These are phyloP conservation scores for Stenolophus ochropezus DNA, from an alignment of 2,888 invertebrate species.

Conservation along the genomic window DNA sequence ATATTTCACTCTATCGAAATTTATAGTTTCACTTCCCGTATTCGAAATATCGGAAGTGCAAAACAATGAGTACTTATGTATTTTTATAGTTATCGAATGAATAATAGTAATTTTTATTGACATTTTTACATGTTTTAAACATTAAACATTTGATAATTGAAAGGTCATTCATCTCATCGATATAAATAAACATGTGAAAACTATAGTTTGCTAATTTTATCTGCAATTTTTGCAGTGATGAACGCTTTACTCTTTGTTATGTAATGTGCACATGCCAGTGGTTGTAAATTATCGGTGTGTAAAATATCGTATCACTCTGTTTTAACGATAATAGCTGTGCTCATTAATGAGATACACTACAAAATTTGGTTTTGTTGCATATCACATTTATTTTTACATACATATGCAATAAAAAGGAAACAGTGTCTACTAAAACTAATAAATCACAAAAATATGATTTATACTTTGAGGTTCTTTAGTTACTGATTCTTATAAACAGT, in stretches of 20 bases:
- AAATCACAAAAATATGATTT: too few relatives aligned
- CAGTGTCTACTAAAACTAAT: too few relatives aligned
- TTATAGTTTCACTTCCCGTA: slow-evolving; percentile 4
- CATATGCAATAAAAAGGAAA: too few relatives aligned
- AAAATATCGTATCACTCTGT: not conserved
- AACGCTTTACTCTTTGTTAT: not conserved
- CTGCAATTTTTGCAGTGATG: not conserved
- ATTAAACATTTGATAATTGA: not conserved
- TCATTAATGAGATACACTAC: not conserved
- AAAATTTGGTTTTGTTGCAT: not conserved
- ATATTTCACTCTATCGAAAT: slow-evolving; percentile 14
- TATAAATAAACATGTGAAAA: not conserved
- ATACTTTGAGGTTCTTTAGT: too few relatives aligned
- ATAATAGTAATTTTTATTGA: not conserved
- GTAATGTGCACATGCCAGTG: not conserved
- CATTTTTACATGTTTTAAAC: too few relatives aligned
- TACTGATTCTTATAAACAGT: too few relatives aligned
- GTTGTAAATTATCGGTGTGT: not conserved
- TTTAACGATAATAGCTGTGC: not conserved
- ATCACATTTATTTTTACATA: not conserved
- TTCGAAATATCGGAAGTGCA: not conserved
- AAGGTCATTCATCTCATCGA: not conserved
- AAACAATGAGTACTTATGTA: not conserved
- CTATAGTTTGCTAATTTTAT: not conserved
- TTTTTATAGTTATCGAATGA: not conserved